These are phyloP conservation scores for Nomada flava DNA, from an alignment of 2,888 invertebrate genomes.

Conservation along the genomic window DNA sequence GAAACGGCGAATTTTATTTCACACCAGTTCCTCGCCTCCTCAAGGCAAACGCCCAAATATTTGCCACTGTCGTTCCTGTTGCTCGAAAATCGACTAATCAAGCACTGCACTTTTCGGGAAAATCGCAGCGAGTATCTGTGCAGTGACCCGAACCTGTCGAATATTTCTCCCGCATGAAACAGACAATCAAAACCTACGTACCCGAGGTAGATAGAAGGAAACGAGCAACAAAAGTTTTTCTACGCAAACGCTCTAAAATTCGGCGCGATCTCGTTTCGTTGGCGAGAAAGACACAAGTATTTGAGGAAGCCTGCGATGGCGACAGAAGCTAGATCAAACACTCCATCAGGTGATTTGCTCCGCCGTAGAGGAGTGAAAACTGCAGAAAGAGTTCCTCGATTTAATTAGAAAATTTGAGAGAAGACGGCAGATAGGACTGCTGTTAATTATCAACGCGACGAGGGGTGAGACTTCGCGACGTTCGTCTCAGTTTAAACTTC, in stretches of 20 bases:
- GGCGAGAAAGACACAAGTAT: constrained; percentile 26
- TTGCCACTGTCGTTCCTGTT: constrained; percentile 47
- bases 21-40: constrained; percentile 36
- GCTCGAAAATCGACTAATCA: constrained; percentile 35
- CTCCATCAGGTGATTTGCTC: constrained; percentile 42
- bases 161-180: background rate
- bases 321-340: constrained; percentile 53
- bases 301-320: constrained; percentile 17
- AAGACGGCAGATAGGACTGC: constrained; percentile 37
- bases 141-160: constrained; percentile 12
- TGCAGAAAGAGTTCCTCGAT: constrained; percentile 54
- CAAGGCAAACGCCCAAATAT: constrained; percentile 60
- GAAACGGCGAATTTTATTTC: constrained; percentile 60
- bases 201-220: background rate
- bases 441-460: constrained; percentile 60
- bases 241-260: background rate
- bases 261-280: background rate
- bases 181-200: no score
- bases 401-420: constrained; percentile 61
- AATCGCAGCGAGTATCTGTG: constrained; percentile 6
- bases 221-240: background rate
- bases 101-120: constrained; percentile 1
- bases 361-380: constrained; percentile 34
- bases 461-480: background rate
- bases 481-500: constrained; percentile 42